Base-by-base conservation (phyloP, 2,888 invertebrate genomes). In the Oeneis ivallda region DNA sequence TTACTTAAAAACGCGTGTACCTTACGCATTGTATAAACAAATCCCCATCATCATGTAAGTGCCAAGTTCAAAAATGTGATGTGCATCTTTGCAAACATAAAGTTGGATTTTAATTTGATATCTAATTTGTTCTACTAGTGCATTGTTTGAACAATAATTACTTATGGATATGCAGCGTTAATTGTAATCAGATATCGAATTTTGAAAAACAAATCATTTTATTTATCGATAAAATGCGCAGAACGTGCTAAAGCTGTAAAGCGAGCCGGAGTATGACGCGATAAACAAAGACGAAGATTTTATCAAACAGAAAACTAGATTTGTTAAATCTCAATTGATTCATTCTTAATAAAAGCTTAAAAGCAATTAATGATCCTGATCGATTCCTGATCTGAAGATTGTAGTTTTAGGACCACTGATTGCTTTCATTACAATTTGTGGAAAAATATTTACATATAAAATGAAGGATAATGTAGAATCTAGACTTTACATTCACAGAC, bases 401-500 rank as follows among this genome's bases (percentile, higher is more conserved):
- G 11, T 50, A 37, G 15, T 17, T 17, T 19, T 39, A 15, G 8
- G 37, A 34, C 11, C 15, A 34, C 9, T 9, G 15, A 1, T 15
- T 49, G 1, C 19, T 49, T 26, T 26, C 15, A 15, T 47, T 8
- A 15, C 45, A 13, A 17, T 8, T 15, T 47, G 17, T 15, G 7
- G 49, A 49, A 19, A 4, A 13, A 3, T 26, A 26, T 13, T 49
- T 49, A 9, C 41, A 60, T 50, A 19, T 60, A 50, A 59, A 56
- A 60, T 32, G 15, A 45, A 47, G 32, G 45, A 63, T 56, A 56
- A 52, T 32, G 26, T 57, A 60, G 17, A 43, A 65, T 53, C 32
- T 56, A 66, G 39, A 39, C 59, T 60, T 54, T 19, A 63, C 39
- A 50, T 63, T 66, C 58, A 63, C 54, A 43, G 63, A 65, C 58